These are phyloP conservation scores for Lithophane ornitopus DNA, from an alignment of 2,888 invertebrate genomes.

Conservation along the genomic window DNA sequence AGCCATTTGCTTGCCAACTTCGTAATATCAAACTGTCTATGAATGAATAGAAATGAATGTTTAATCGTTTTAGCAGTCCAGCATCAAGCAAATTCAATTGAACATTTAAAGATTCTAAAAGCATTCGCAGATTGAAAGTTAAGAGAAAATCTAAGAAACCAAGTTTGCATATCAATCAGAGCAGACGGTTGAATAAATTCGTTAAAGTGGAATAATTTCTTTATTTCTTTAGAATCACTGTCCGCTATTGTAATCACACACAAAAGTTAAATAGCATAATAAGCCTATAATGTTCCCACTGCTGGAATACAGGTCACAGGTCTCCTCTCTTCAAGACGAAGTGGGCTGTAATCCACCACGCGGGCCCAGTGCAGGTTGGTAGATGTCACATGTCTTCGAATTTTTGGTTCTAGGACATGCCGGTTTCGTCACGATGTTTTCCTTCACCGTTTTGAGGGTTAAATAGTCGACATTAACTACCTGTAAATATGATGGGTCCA, in stretches of 20 bases:
- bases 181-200: conserved; percentile 18
- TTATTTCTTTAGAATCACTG: neutral
- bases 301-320: too few relatives aligned
- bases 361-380: too few relatives aligned
- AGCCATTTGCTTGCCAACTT: neutral
- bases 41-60: conserved; percentile 15
- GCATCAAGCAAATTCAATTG: conserved; percentile 9
- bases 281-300: too few relatives aligned
- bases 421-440: too few relatives aligned
- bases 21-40: neutral
- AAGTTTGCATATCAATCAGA: conserved; percentile 49
- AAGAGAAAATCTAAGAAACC: conserved; percentile 36
- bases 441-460: too few relatives aligned
- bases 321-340: too few relatives aligned
- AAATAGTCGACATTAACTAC: neutral
- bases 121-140: conserved; percentile 50
- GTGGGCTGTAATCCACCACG: too few relatives aligned
- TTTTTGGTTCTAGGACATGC: too few relatives aligned
- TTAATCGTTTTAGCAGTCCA: conserved; percentile 10
- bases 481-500: neutral
- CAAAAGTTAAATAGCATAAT: neutral
- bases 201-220: conserved; percentile 3
- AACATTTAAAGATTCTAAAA: conserved; percentile 35
- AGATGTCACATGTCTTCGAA: too few relatives aligned
- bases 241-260: neutral